These are phyloP conservation scores for Silurus aristotelis DNA, from an alignment of 2,797 vertebrate genomes.

Conservation along the genomic window DNA sequence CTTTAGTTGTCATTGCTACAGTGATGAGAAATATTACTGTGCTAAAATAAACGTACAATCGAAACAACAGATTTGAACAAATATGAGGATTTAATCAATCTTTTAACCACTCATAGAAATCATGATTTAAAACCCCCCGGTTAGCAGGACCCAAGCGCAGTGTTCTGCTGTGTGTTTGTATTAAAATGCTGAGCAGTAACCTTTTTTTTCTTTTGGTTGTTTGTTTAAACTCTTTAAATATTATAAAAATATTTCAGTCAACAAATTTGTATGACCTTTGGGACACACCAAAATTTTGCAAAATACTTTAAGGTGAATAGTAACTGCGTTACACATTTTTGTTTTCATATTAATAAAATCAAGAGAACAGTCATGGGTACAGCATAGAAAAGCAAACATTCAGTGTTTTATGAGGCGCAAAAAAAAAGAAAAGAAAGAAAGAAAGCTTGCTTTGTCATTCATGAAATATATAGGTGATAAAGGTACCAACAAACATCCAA, in stretches of 20 bases:
- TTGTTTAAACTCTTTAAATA: not conserved
- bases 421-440: not conserved
- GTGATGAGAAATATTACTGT: not conserved
- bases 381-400: not conserved
- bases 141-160: conserved; percentile 10
- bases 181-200: not conserved
- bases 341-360: not conserved
- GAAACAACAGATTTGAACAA: conserved; percentile 22
- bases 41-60: not conserved
- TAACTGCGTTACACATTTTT: conserved; percentile 7
- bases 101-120: conserved; percentile 47
- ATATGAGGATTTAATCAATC: conserved; percentile 41
- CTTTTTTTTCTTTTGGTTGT: not conserved
- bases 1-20: not conserved
- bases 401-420: conserved; percentile 4
- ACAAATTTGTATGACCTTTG: not conserved
- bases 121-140: conserved; percentile 31
- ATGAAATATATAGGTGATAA: not conserved
- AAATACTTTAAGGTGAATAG: conserved; percentile 12
- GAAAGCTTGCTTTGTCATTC: conserved; percentile 2
- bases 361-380: conserved; percentile 10
- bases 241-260: conserved; percentile 22
- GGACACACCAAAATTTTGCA: not conserved
- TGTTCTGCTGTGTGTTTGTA: conserved; percentile 16
- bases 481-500: conserved; percentile 14